A percentile compares a stretch with the other conserved stretches of the same genome.
Conservation (phyloP, 2,888 invertebrate species). For the Drosophila flavopinicola region DNA sequence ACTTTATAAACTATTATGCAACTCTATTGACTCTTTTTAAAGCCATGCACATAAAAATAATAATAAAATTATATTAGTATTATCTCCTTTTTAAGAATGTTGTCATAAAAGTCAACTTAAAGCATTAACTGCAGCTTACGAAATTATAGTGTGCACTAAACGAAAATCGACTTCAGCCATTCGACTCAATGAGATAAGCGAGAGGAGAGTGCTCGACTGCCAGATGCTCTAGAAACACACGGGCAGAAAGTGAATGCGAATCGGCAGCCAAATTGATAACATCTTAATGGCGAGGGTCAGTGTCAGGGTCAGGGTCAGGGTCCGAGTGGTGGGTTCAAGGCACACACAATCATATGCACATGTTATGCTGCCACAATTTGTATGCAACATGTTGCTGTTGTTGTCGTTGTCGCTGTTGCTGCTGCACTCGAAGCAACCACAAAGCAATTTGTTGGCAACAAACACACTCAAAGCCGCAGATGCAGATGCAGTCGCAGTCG, state of each 20-base stretch:
- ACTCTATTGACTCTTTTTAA: too few relatives aligned
- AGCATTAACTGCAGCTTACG: neutral
- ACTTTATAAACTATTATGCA: too few relatives aligned
- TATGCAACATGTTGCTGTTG: conserved; percentile 52
- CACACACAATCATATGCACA: conserved; percentile 12
- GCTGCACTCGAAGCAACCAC: conserved; percentile 31
- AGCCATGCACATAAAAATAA: neutral
- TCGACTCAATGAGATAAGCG: neutral
- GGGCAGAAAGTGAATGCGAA: conserved; percentile 1
- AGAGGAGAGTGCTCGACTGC: neutral
- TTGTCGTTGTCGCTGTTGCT: conserved; percentile 24
- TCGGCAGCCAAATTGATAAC: conserved; percentile 22
- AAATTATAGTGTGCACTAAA: neutral
- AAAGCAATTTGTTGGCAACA: conserved; percentile 58
- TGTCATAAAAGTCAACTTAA: neutral
- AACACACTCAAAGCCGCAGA: conserved; percentile 31
- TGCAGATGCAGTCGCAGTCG: conserved; percentile 29
- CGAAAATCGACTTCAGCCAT: neutral
- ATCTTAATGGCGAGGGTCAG: conserved; percentile 21
- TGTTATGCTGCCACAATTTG: conserved; percentile 53
- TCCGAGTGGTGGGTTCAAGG: conserved; percentile 16
- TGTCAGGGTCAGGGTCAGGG: conserved; percentile 35
- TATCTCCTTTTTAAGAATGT: conserved; percentile 1
- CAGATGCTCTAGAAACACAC: neutral
- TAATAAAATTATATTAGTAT: conserved; percentile 2